These are phyloP conservation scores for Melieria picta DNA, from an alignment of 2,888 invertebrate species.

Conservation along the genomic window DNA sequence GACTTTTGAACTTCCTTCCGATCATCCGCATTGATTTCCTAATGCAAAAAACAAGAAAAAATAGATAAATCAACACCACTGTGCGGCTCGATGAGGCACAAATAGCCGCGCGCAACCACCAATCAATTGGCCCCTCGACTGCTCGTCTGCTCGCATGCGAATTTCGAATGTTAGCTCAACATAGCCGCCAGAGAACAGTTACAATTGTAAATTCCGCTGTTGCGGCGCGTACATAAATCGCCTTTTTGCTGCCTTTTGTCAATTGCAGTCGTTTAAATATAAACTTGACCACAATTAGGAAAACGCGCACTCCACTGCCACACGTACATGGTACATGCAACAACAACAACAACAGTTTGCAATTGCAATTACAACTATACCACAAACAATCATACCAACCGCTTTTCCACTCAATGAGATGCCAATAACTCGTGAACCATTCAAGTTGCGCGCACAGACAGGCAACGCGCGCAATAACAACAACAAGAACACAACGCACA, in stretches of 20 bases:
- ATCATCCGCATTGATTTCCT: too few relatives aligned
- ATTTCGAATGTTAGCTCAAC: not conserved
- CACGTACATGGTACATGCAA: not conserved
- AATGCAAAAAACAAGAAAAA: too few relatives aligned
- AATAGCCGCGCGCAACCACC: too few relatives aligned
- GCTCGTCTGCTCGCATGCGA: not conserved
- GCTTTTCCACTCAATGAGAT: constrained; percentile 8
- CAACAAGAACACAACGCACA: too few relatives aligned
- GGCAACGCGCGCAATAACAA: too few relatives aligned
- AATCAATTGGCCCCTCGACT: too few relatives aligned
- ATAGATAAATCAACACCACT: too few relatives aligned
- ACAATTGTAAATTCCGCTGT: constrained; percentile 2
- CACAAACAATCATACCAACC: not conserved
- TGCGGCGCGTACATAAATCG: not conserved
- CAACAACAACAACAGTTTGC: not conserved
- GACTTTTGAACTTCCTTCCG: too few relatives aligned
- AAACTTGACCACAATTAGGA: constrained; percentile 21
- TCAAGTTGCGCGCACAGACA: not conserved
- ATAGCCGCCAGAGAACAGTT: not conserved
- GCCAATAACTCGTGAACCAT: constrained; percentile 7
- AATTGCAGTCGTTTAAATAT: constrained; percentile 3
- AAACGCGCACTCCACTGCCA: not conserved
- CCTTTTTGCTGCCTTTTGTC: not conserved
- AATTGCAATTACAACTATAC: not conserved
- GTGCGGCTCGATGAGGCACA: too few relatives aligned